These are phyloP conservation scores for Tokudaia tokunoshimensis DNA, from an alignment of 2,797 vertebrate genomes.

Conservation along the genomic window DNA sequence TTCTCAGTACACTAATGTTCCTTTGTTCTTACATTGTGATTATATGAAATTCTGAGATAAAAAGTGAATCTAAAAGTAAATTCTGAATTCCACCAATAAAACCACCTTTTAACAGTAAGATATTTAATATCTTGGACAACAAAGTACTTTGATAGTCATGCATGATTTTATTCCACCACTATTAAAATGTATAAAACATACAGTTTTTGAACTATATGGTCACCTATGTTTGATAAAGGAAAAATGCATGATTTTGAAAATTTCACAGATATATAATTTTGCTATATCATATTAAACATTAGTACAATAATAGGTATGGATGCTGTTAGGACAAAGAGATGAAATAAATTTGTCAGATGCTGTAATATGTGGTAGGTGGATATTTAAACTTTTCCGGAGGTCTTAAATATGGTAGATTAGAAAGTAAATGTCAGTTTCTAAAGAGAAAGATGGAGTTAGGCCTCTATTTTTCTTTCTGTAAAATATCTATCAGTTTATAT, in stretches of 20 bases:
- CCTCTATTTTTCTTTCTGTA: neutral
- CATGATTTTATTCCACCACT: neutral
- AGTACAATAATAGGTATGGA: neutral
- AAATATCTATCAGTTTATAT: neutral
- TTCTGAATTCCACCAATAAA: neutral
- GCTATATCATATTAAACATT: neutral
- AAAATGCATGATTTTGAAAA: neutral
- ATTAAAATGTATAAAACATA: neutral
- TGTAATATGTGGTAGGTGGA: neutral
- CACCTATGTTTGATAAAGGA: neutral
- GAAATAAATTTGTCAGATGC: neutral
- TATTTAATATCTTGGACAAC: neutral
- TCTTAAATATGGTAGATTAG: neutral
- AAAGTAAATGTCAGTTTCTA: neutral
- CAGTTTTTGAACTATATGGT: neutral
- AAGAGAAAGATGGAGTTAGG: neutral
- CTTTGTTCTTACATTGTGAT: neutral
- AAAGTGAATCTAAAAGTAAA: neutral
- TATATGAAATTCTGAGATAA: neutral
- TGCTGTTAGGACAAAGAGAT: neutral
- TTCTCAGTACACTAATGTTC: neutral
- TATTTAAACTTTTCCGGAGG: neutral
- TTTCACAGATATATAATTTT: neutral
- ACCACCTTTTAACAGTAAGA: neutral
- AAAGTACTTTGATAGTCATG: neutral